phyloP scores from a whole-genome alignment of 2,113 vertebrate genomes.

The Myotis davidii region DNA sequence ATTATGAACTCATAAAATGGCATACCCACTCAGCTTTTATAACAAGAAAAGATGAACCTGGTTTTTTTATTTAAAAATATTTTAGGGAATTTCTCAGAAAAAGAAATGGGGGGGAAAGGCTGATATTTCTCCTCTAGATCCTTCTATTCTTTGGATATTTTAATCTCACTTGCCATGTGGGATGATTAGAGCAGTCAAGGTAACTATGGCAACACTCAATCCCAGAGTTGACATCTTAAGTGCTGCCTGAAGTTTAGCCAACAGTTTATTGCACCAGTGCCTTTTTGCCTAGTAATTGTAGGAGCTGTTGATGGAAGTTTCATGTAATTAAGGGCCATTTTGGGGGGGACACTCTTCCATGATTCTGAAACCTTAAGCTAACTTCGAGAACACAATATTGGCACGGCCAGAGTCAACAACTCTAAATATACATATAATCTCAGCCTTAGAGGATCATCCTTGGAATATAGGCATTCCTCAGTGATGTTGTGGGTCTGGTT shows the following conservation, averaged over 20 bases:
- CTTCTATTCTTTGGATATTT: constrained; percentile 49
- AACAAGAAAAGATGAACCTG: background rate
- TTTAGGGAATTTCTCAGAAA: background rate
- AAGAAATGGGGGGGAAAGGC: background rate
- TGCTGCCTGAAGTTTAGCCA: background rate
- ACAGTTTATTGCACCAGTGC: background rate
- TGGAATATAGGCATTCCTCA: background rate
- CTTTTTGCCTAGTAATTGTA: background rate
- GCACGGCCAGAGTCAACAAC: background rate
- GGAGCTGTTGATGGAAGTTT: background rate
- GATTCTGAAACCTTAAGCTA: constrained; percentile 26
- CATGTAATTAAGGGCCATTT: constrained; percentile 2
- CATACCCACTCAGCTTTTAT: background rate
- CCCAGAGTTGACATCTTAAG: background rate
- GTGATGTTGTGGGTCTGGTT: too few relatives aligned
- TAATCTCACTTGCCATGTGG: constrained; percentile 10
- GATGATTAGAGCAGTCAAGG: constrained; percentile 42
- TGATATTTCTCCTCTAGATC: background rate
- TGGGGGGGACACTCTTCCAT: background rate
- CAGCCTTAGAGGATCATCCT: background rate
- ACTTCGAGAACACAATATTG: background rate
- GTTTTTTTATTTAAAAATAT: background rate
- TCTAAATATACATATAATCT: background rate
- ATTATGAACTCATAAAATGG: background rate
- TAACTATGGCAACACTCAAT: constrained; percentile 61